phyloP scores from a whole-genome alignment of 2,797 vertebrate species.

The Micropoecilia bifurca region DNA sequence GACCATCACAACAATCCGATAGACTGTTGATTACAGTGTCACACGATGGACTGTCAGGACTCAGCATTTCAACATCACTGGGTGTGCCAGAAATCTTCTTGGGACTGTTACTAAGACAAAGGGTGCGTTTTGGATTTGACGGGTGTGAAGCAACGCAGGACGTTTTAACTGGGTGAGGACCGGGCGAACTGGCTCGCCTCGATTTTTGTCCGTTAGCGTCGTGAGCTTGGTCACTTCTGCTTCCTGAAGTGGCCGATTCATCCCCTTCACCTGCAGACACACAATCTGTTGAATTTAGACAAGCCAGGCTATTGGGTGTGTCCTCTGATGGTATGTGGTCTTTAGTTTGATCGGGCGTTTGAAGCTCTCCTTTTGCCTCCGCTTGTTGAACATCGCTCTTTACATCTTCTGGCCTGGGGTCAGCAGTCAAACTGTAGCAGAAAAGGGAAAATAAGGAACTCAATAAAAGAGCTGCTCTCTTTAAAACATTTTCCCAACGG shows the following conservation, averaged over 20 bases:
- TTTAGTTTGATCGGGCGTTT: constrained; percentile 23
- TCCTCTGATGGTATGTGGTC: constrained; percentile 21
- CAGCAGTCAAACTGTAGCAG: constrained; percentile 49
- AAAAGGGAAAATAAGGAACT: constrained; percentile 3
- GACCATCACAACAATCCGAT: constrained; percentile 38
- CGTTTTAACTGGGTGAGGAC: constrained; percentile 51
- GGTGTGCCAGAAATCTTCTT: constrained; percentile 28
- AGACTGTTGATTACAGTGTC: constrained; percentile 41
- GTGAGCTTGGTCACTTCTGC: constrained; percentile 24
- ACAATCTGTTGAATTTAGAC: constrained; percentile 51
- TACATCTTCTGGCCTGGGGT: constrained; percentile 41
- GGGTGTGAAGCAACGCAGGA: constrained; percentile 35
- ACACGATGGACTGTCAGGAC: constrained; percentile 69
- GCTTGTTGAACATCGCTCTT: constrained; percentile 27
- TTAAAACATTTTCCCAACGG: neutral
- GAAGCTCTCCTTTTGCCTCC: constrained; percentile 46
- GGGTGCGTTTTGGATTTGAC: constrained; percentile 47
- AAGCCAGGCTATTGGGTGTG: constrained; percentile 29
- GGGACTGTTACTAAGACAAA: constrained; percentile 54
- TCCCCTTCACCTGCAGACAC: constrained; percentile 20
- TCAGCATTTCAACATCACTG: constrained; percentile 78
- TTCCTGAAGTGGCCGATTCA: constrained; percentile 17
- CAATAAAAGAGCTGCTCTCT: neutral
- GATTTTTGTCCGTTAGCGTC: constrained; percentile 65
- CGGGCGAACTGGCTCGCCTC: constrained; percentile 60